Evolutionary conservation across 35 echinoderm and acorn worm genomes (phyloP).

Genomic region (Ophioderma brevispina): DNA sequence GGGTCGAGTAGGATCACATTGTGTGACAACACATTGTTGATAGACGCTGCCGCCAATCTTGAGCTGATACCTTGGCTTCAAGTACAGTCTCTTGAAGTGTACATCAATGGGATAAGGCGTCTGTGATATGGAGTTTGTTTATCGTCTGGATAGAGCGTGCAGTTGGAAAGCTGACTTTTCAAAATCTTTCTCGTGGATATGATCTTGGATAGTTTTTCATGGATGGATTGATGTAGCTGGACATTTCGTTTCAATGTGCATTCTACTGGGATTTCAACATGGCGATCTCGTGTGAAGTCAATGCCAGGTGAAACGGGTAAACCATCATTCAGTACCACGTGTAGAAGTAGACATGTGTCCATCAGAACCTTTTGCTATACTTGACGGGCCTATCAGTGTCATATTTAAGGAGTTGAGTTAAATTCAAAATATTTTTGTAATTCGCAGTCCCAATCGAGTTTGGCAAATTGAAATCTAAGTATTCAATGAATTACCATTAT

Average conservation of each 20-base stretch:
- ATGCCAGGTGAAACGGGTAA: background rate
- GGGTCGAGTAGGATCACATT: background rate
- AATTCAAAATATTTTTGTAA: too few species aligned
- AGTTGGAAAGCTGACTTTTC: slow-evolving; percentile 7
- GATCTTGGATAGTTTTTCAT: slow-evolving; percentile 14
- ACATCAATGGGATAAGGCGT: background rate
- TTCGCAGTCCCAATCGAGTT: too few species aligned
- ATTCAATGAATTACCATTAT: too few species aligned
- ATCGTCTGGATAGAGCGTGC: background rate
- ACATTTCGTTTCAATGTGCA: background rate
- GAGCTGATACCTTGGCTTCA: background rate
- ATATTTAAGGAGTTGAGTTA: too few species aligned
- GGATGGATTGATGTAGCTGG: background rate
- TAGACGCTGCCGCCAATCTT: too few species aligned
- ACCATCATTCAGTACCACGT: too few species aligned
- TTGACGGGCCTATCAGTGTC: too few species aligned
- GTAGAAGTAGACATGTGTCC: too few species aligned
- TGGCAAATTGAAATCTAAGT: too few species aligned
- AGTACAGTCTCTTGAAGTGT: background rate
- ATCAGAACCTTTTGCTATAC: too few species aligned
- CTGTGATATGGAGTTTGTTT: background rate
- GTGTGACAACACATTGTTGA: background rate
- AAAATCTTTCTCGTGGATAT: slow-evolving; percentile 21
- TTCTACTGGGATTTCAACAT: slow-evolving; percentile 3
- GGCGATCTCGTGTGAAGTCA: slow-evolving; percentile 15